Base-by-base conservation (phyloP, 2,113 vertebrate species). In the Hippocampus barbouri region DNA sequence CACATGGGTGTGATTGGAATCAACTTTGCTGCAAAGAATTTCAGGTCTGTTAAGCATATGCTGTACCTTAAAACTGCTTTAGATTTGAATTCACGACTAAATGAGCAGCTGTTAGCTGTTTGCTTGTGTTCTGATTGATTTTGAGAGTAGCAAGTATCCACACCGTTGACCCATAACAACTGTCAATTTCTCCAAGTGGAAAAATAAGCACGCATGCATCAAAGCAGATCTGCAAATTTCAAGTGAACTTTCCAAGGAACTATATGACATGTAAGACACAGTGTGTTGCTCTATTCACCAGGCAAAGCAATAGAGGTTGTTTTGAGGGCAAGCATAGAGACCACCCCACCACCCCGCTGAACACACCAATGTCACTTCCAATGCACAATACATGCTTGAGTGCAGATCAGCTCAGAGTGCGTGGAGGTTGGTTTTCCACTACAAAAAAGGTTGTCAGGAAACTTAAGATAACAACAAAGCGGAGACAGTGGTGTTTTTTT, bases 1-100 rank as follows among this genome's bases (percentile, higher is more conserved):
- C 11, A 72, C 57, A 74, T 67, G 41, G 18, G 54, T 23, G 21
- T 47, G n/a, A 49, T 64, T 66, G 2, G 69, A 66, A 72, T 63
- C 1, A 75, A 34, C n/a, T 34, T 4, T 10, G 0, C 1, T 20
- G 41, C 61, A 23, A 38, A 45, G 15, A 75, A 30, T 57, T 21
- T n/a, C 54, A 40, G 1, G 54, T 56, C 38, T 65, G 62, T 65
- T 41, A 12, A 23, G 41, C 62, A 65, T 43, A 18, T 63, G 62
- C 21, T 65, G 12, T 23, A n/a, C 21, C 40, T 43, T 64, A 23
- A 65, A 65, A 65, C 0, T 5, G 2, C 38, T 14, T 14, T 43
- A 23, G n/a, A 23, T 5, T 43, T 10, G 9, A 43, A 43, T 51
- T 65, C 38, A 47, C 20, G 25, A 56, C 15, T 27, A 14, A 51